phyloP scores from a whole-genome alignment of 1,140 invertebrate species.

The Meteorus sp. region DNA sequence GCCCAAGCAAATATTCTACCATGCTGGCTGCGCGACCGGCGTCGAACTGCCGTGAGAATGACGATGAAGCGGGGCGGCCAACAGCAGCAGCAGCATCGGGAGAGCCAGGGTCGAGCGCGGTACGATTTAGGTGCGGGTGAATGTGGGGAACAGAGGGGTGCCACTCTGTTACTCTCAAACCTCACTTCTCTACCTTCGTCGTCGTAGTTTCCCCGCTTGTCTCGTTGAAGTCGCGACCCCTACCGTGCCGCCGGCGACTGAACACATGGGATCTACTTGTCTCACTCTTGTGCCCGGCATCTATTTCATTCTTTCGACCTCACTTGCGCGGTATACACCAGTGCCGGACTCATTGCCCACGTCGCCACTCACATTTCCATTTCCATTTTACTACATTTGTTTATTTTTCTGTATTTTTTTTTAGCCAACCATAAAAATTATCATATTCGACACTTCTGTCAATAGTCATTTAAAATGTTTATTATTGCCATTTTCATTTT shows the following conservation, averaged over 20 bases:
- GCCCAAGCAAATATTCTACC: conserved; percentile 28
- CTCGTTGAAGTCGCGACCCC: conserved; percentile 23
- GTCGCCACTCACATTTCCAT: too few relatives aligned
- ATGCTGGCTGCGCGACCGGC: conserved; percentile 56
- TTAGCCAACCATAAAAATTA: too few relatives aligned
- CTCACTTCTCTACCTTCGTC: background rate
- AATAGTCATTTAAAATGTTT: too few relatives aligned
- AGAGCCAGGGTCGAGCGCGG: conserved; percentile 26
- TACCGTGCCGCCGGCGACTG: conserved; percentile 21
- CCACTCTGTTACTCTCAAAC: conserved; percentile 11
- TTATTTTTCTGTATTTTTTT: too few relatives aligned
- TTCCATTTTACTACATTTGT: too few relatives aligned
- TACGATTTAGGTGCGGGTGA: conserved; percentile 23
- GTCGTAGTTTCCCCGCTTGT: background rate
- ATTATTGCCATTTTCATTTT: too few relatives aligned
- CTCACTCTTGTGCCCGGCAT: background rate
- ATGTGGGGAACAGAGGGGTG: background rate
- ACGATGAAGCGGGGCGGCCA: conserved; percentile 30
- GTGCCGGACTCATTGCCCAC: too few relatives aligned
- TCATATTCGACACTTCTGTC: too few relatives aligned
- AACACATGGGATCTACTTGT: conserved; percentile 11
- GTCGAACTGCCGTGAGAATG: conserved; percentile 50
- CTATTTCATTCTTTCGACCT: background rate
- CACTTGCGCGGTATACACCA: too few relatives aligned
- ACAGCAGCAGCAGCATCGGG: conserved; percentile 39